A percentile compares a stretch with the other conserved stretches of the same genome.
These are phyloP conservation scores for Barnardius zonarius DNA, from an alignment of 2,113 vertebrate species.

Conservation along the genomic window DNA sequence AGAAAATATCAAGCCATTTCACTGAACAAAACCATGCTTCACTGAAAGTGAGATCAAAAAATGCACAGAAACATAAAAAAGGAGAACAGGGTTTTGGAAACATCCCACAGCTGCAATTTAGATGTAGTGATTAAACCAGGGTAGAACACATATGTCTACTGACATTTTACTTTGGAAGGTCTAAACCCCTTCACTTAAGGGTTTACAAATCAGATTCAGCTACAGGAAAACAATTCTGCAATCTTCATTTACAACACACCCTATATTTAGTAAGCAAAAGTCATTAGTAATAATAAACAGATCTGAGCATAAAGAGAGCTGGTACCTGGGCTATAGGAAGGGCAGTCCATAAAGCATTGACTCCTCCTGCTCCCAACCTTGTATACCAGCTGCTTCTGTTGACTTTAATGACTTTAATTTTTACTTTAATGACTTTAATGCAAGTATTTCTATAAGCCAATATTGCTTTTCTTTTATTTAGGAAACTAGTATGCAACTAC, in stretches of 20 bases:
- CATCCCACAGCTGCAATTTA: neutral
- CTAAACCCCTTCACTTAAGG: neutral
- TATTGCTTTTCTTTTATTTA: slow-evolving; percentile 39
- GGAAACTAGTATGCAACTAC: slow-evolving; percentile 57
- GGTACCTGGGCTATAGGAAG: neutral
- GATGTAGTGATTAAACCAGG: neutral
- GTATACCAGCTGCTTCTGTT: neutral
- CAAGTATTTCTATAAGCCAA: slow-evolving; percentile 4
- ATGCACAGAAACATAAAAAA: neutral
- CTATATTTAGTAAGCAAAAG: neutral
- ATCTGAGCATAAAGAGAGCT: neutral
- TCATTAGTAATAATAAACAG: neutral
- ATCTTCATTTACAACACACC: neutral
- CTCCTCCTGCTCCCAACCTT: neutral
- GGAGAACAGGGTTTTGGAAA: neutral
- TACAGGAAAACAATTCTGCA: neutral
- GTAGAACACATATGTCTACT: neutral
- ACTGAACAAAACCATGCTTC: neutral
- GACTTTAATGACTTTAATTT: neutral
- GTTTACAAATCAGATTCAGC: neutral
- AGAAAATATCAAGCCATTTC: neutral
- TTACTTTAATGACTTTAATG: neutral
- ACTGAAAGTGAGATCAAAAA: neutral
- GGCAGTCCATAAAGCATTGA: neutral
- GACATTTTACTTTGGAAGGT: neutral